Base-by-base conservation (phyloP, 2,888 invertebrate species). In the Melanchra persicariae region DNA sequence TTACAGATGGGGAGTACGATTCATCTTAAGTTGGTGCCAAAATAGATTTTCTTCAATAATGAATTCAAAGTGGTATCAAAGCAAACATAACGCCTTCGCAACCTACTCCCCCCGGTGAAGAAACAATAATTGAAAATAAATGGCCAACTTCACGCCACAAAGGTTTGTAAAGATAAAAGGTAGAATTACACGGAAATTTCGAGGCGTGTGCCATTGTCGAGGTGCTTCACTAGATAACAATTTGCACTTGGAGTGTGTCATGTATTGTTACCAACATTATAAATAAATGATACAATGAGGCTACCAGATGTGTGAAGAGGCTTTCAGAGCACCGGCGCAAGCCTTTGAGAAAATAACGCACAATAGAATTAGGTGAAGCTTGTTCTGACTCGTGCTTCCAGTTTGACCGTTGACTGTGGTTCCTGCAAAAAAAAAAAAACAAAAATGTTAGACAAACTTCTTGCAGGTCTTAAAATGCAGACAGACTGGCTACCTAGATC, bases 181-280 rank as follows among this genome's bases (percentile, higher is more conserved):
- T 88, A 92, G 93, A 92, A 94, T 95, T 96, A 96, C 93, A 95
- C 92, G 93, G 94, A 95, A 93, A 94, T 95, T 93, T 94, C 81
- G 87, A 92, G 93, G 94, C 92, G 93, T 92, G 92, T 90, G 88
- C 92, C 85, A 91, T 95, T 95, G 94, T 95, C 86, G 75, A 88
- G 81, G 87, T 82, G 82, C 87, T 91, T 89, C 91, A 93, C 93
- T 93, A 92, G 94, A 94, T 93, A 89, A 95, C 94, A 94, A 95
- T 95, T 96, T 94, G 95, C 92, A 91, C 91, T 87, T 95, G 89
- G 90, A 94, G 92, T 93, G 88, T 91, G 89, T 87, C 81, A 59
- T 69, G 79, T 87, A 90, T 95, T 95, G 94, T 93, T 91, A 87
- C 79, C 73, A 81, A 87, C 90, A 91, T 93, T 93, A 93, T 92